These are phyloP conservation scores for Camponotus floridanus DNA, from an alignment of 1,140 invertebrate genomes.

Conservation along the genomic window DNA sequence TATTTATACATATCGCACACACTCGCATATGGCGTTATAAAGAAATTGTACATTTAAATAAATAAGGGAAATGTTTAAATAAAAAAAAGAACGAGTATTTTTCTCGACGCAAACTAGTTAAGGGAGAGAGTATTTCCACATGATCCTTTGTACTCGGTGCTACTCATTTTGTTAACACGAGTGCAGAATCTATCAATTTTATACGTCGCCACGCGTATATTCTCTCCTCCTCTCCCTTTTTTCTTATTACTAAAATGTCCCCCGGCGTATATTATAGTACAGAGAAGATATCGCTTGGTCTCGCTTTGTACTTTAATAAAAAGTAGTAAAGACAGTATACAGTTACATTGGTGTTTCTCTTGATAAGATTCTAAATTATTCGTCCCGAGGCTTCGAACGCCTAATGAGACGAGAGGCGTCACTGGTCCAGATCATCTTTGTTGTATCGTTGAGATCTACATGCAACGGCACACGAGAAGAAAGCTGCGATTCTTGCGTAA, in stretches of 20 bases:
- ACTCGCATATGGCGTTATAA: conserved; percentile 18
- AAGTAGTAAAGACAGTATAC: conserved; percentile 60
- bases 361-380: conserved; percentile 63
- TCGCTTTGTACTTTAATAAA: conserved; percentile 75
- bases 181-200: not conserved
- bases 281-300: conserved; percentile 68
- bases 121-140: conserved; percentile 5
- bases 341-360: conserved; percentile 73
- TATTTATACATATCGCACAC: conserved; percentile 37
- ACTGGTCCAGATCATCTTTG: conserved; percentile 62
- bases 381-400: conserved; percentile 42
- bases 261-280: conserved; percentile 9
- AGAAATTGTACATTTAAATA: conserved; percentile 23
- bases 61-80: conserved; percentile 45
- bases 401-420: conserved; percentile 36
- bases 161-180: conserved; percentile 19
- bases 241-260: conserved; percentile 61
- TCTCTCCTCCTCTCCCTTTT: not conserved
- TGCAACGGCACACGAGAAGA: conserved; percentile 23
- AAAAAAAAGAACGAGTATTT: conserved; percentile 1
- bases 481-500: not conserved
- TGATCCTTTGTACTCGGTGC: not conserved
- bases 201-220: conserved; percentile 14
- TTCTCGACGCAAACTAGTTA: conserved; percentile 6
- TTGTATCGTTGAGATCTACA: conserved; percentile 42